These are phyloP conservation scores for Drosophila melanica DNA, from an alignment of 1,140 invertebrate genomes.

Conservation along the genomic window DNA sequence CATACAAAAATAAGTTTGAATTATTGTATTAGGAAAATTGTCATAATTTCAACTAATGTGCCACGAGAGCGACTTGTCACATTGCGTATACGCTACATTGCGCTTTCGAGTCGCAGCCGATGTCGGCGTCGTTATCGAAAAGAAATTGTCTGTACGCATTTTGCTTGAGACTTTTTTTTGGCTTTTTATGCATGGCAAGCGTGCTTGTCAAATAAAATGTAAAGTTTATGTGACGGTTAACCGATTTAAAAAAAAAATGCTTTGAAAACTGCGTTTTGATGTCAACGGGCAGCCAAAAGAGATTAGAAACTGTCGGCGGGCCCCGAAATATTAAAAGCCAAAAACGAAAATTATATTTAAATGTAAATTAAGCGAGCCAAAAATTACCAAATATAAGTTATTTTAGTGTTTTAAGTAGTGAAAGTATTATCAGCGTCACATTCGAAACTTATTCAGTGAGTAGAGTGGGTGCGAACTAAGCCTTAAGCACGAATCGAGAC, in stretches of 20 bases:
- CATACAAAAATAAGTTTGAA: constrained; percentile 61
- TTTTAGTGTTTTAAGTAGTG: constrained; percentile 78
- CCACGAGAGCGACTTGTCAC: constrained; percentile 38
- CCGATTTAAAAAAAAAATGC: constrained; percentile 72
- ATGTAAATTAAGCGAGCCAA: constrained; percentile 68
- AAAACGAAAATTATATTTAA: constrained; percentile 69
- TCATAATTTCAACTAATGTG: constrained; percentile 79
- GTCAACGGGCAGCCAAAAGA: constrained; percentile 55
- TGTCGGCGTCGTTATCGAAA: constrained; percentile 54
- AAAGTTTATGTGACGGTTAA: constrained; percentile 80
- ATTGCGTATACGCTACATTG: constrained; percentile 38
- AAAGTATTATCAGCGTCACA: constrained; percentile 44
- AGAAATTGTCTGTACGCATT: constrained; percentile 61
- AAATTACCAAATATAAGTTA: constrained; percentile 80
- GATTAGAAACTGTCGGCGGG: constrained; percentile 66
- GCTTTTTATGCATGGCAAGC: constrained; percentile 67
- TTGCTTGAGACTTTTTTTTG: constrained; percentile 18
- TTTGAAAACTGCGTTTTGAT: constrained; percentile 69
- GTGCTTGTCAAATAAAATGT: constrained; percentile 79
- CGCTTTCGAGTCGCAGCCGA: constrained; percentile 19
- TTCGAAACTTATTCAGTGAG: constrained; percentile 4
- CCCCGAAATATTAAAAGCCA: constrained; percentile 61
- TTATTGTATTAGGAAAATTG: constrained; percentile 73
- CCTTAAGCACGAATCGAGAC: not conserved
- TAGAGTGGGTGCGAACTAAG: constrained; percentile 56